phyloP scores from a whole-genome alignment of 1,140 invertebrate genomes.

The Musca vetustissima region DNA sequence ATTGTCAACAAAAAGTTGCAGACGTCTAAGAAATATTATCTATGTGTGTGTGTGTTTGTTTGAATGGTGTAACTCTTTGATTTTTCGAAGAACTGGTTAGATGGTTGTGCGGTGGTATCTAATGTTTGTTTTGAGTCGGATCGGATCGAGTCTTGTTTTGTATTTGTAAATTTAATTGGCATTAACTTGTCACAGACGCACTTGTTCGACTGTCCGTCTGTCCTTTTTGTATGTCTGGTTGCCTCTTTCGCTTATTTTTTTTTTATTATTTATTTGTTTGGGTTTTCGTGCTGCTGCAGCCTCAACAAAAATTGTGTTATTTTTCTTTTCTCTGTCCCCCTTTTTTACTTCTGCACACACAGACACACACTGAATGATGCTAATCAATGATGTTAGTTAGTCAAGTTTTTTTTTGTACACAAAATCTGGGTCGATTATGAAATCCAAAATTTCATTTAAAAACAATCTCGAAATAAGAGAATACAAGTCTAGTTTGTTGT shows the following conservation, averaged over 20 bases:
- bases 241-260: no score
- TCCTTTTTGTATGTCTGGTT: no score
- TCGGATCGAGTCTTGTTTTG: not conserved
- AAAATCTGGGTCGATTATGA: slow-evolving; percentile 20
- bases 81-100: not conserved
- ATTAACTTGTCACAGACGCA: slow-evolving; percentile 20
- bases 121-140: no score
- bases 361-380: not conserved
- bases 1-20: no score
- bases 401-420: not conserved
- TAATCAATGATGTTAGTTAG: slow-evolving; percentile 9
- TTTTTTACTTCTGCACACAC: not conserved
- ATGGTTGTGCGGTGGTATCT: not conserved
- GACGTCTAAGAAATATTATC: not conserved
- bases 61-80: slow-evolving; percentile 1
- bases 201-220: no score
- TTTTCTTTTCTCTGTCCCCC: not conserved
- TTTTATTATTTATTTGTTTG: no score
- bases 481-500: no score
- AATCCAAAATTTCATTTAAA: slow-evolving; percentile 1
- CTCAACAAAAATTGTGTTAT: not conserved
- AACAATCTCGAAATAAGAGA: not conserved
- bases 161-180: slow-evolving; percentile 23
- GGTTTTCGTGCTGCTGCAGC: not conserved
- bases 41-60: not conserved